Evolutionary conservation across 1,140 invertebrate genomes (phyloP).

Genomic region (Halyomorpha halys): DNA sequence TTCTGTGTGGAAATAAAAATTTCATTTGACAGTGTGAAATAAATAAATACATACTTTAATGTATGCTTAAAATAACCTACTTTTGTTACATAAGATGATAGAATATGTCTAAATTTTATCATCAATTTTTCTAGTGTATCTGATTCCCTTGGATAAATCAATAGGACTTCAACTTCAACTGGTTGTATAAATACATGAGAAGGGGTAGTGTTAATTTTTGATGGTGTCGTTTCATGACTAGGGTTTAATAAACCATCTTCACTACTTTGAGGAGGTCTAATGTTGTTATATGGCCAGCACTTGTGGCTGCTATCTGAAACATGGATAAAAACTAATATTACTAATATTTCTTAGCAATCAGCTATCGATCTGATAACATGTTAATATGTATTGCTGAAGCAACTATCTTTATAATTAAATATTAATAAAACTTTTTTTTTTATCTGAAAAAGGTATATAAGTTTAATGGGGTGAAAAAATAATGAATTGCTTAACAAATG

Average conservation of each 20-base stretch:
- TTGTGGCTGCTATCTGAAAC: not conserved
- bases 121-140: not conserved
- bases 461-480: too few relatives aligned
- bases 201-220: not conserved
- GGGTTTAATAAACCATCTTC: not conserved
- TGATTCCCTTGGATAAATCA: constrained; percentile 3
- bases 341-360: too few relatives aligned
- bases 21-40: too few relatives aligned
- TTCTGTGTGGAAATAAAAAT: too few relatives aligned
- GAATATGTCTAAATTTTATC: constrained; percentile 7
- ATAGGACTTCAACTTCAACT: constrained; percentile 12
- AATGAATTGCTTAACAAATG: too few relatives aligned
- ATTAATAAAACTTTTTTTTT: too few relatives aligned
- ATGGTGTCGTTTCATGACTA: not conserved
- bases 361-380: too few relatives aligned
- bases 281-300: not conserved
- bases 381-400: too few relatives aligned
- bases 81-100: constrained; percentile 2
- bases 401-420: too few relatives aligned
- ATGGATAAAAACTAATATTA: not conserved
- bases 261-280: not conserved
- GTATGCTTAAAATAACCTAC: not conserved
- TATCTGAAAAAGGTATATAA: too few relatives aligned
- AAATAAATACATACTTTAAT: too few relatives aligned
- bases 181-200: not conserved